These are phyloP conservation scores for Elachura formosa DNA, from an alignment of 2,113 vertebrate genomes.

Conservation along the genomic window DNA sequence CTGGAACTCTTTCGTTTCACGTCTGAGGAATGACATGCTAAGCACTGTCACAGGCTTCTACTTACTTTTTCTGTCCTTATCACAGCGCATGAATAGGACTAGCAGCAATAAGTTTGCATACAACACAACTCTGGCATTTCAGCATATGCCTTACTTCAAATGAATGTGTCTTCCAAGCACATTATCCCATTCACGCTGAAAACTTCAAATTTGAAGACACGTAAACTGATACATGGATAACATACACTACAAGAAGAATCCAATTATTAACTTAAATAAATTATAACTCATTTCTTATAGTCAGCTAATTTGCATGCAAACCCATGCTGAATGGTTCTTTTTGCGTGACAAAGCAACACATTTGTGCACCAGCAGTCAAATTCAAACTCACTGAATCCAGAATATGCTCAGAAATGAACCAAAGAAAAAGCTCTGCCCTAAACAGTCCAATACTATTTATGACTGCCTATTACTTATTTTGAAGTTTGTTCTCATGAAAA, in stretches of 20 bases:
- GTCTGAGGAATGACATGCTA: neutral
- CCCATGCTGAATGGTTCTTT: neutral
- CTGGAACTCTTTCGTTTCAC: neutral
- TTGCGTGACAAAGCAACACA: neutral
- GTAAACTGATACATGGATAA: neutral
- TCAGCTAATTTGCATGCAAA: neutral
- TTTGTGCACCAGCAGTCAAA: neutral
- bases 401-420: neutral
- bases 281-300: neutral
- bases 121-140: neutral
- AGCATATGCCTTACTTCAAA: neutral
- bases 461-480: neutral
- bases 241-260: neutral
- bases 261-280: neutral
- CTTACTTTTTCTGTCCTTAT: neutral
- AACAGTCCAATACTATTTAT: neutral
- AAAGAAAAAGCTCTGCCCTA: neutral
- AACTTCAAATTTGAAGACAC: constrained; percentile 35
- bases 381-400: neutral
- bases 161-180: neutral
- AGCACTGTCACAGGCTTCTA: neutral
- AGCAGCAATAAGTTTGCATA: neutral
- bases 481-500: neutral
- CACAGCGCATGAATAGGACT: neutral
- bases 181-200: neutral